Evolutionary conservation across 2,113 vertebrate species (phyloP), one percentile per base, ranked within the genome.

Genomic region (Amphiprion ocellaris): DNA sequence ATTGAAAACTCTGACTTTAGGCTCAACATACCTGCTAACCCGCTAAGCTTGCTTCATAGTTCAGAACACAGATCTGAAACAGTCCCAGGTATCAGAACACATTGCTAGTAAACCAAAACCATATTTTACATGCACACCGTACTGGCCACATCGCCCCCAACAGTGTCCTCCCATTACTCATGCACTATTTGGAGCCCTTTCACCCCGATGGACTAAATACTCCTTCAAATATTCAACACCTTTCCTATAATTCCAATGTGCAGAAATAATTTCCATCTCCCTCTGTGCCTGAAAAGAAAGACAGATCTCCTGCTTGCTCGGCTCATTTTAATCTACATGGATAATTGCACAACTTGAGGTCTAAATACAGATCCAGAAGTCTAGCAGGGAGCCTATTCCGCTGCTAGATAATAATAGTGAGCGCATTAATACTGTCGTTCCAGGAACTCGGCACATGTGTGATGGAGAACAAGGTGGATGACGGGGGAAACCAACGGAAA

Each of bases 301-400:
- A 5, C 24, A 26, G 65, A 69, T 72, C 64, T 66, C 41, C 52
- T 65, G 60, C 54, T 17, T 14, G 26, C 60, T 73, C 26, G 17
- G 56, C 61, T 82, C 69, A 47, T 74, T 80, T 47, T 56, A 59
- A 85, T 85, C 77, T 70, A 73, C 63, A 65, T 28, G 60, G 59
- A 63, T 85, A 81, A 87, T 85, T 85, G 58, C 70, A 66, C 59
- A 5, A 78, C 69, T 84, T 80, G 66, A 81, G 12, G 68, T 87
- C 82, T 81, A 83, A 88, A 71, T 68, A 63, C 44, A 75, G 79
- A 76, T 63, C 52, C 24, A 63, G 60, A 33, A 17, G 47, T 14
- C 67, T n/a, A 37, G 76, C 63, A 1, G 79, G 79, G 77, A 2
- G 64, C 30, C 73, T 65, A 15, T 85, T 85, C 14, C 63, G 39